phyloP scores from a whole-genome alignment of 2,797 vertebrate genomes.

The Cygnus olor region DNA sequence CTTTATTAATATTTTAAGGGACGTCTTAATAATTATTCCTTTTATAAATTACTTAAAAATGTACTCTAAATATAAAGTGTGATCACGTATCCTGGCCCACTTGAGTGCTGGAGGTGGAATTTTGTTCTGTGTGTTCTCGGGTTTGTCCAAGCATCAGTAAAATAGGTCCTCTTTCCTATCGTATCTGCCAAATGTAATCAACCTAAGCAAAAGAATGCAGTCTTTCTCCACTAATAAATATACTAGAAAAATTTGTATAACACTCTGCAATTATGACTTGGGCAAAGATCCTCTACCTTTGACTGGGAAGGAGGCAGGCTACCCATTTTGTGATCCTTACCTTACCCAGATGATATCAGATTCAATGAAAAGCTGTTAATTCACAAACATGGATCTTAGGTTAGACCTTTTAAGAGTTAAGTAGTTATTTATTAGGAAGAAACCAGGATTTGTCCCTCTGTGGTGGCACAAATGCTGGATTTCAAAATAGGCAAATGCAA shows the following conservation, averaged over 20 bases:
- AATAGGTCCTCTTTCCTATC: neutral
- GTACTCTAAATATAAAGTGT: neutral
- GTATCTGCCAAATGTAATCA: neutral
- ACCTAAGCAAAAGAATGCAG: neutral
- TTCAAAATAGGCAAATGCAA: neutral
- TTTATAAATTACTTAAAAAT: neutral
- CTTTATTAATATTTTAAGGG: constrained; percentile 3
- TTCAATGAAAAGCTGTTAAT: neutral
- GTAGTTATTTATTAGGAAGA: neutral
- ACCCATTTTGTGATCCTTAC: neutral
- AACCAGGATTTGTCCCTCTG: neutral
- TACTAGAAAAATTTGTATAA: neutral
- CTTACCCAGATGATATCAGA: neutral
- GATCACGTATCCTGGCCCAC: neutral
- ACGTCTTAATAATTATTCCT: constrained; percentile 6
- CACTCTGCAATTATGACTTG: neutral
- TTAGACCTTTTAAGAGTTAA: neutral
- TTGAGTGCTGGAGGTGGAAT: neutral
- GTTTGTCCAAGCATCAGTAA: constrained; percentile 4
- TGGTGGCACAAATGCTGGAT: neutral
- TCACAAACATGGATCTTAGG: neutral
- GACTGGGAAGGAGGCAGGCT: neutral
- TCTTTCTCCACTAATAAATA: neutral
- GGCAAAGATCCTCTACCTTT: neutral
- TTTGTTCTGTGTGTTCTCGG: neutral